Evolutionary conservation across 2,888 invertebrate genomes (phyloP).

Genomic region (Schizaphis graminum): DNA sequence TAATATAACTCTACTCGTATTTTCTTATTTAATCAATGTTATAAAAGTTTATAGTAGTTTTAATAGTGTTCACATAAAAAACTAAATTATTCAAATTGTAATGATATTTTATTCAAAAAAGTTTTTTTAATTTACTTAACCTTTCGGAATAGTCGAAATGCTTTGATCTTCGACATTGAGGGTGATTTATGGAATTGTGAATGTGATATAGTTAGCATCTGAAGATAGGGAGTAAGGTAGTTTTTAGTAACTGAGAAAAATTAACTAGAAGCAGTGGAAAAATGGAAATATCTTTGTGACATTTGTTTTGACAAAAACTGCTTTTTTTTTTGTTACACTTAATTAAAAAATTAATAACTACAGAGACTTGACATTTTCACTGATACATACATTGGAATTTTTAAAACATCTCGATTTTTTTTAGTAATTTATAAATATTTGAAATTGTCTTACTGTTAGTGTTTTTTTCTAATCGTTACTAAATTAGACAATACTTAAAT

Average conservation of each 20-base stretch:
- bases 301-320: neutral
- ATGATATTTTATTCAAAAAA: neutral
- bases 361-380: neutral
- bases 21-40: neutral
- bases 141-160: neutral
- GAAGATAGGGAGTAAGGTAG: neutral
- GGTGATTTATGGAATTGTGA: neutral
- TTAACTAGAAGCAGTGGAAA: neutral
- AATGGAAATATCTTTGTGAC: neutral
- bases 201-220: neutral
- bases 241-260: neutral
- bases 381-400: neutral
- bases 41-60: neutral
- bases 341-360: neutral
- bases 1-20: neutral
- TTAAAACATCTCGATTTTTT: neutral
- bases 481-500: neutral
- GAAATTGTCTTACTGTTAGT: neutral
- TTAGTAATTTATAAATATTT: no score
- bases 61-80: neutral
- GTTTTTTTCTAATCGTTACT: neutral
- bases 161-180: neutral
- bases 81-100: neutral
- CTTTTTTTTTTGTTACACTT: neutral
- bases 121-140: neutral